Conservation (phyloP, 2,113 vertebrate genomes). For the Megaleporinus macrocephalus region DNA sequence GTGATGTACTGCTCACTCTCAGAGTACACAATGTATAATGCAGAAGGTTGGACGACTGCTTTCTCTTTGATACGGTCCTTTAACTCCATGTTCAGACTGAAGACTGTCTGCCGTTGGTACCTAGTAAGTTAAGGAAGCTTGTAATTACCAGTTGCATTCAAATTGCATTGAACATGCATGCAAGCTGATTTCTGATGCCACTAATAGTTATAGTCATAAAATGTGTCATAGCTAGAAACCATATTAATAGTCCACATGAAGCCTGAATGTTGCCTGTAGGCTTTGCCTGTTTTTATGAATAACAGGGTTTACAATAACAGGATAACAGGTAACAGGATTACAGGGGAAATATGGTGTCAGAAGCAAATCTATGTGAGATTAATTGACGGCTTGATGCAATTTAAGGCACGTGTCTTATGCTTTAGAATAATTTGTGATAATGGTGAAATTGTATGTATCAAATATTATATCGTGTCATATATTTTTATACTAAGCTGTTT, state of each 20-base stretch:
- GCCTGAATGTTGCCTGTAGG: too few relatives aligned
- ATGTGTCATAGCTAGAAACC: too few relatives aligned
- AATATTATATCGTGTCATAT: too few relatives aligned
- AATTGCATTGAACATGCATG: neutral
- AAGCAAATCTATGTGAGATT: neutral
- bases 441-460: too few relatives aligned
- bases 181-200: too few relatives aligned
- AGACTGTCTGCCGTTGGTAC: neutral
- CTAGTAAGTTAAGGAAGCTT: too few relatives aligned
- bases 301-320: too few relatives aligned
- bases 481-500: too few relatives aligned
- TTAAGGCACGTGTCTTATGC: neutral
- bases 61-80: neutral
- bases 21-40: constrained; percentile 1
- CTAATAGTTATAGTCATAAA: too few relatives aligned
- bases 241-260: too few relatives aligned
- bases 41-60: neutral
- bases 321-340: too few relatives aligned
- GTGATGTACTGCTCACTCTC: neutral
- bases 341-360: neutral
- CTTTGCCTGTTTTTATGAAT: too few relatives aligned
- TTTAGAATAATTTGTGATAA: neutral
- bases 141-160: neutral
- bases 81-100: neutral
- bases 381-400: neutral